Percentiles rank a stretch among this genome's conserved stretches.
Evolutionary conservation across 2,888 invertebrate genomes (phyloP).

Genomic region (Thecophora atra): DNA sequence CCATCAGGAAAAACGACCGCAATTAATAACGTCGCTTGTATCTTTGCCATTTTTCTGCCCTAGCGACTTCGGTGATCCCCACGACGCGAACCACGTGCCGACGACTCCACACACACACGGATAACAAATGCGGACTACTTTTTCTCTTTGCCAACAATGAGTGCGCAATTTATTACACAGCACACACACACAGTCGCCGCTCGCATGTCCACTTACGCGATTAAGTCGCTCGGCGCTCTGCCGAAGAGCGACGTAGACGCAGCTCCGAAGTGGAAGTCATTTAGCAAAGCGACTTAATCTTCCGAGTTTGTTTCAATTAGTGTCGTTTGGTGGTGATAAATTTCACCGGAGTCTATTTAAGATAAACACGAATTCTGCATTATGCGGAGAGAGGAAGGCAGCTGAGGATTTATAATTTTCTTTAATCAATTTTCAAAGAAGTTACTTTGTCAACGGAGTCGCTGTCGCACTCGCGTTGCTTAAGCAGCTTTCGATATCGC

Average conservation of each 20-base stretch:
- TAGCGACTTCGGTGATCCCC: conserved; percentile 26
- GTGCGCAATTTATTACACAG: conserved; percentile 55
- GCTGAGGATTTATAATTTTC: not conserved
- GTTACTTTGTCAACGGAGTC: not conserved
- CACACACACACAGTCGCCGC: conserved; percentile 39
- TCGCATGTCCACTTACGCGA: conserved; percentile 55
- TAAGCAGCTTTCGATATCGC: conserved; percentile 29
- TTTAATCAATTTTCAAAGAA: conserved; percentile 24
- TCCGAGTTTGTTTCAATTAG: conserved; percentile 57
- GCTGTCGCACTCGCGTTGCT: not conserved
- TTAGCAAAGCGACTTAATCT: conserved; percentile 42
- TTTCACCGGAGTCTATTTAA: conserved; percentile 2
- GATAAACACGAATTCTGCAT: not conserved
- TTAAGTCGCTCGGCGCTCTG: conserved; percentile 46
- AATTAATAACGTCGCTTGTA: conserved; percentile 56
- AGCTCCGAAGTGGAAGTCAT: conserved; percentile 33
- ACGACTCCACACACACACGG: not conserved
- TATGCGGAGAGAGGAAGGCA: not conserved
- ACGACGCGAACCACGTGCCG: conserved; percentile 47
- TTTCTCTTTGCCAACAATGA: conserved; percentile 46
- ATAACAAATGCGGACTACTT: conserved; percentile 26
- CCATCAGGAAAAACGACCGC: conserved; percentile 54
- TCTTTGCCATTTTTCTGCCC: conserved; percentile 25
- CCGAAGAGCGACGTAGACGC: not conserved
- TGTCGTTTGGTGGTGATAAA: conserved; percentile 42